Base-by-base conservation (phyloP, 2,797 vertebrate species). In the Megalops cyprinoides region DNA sequence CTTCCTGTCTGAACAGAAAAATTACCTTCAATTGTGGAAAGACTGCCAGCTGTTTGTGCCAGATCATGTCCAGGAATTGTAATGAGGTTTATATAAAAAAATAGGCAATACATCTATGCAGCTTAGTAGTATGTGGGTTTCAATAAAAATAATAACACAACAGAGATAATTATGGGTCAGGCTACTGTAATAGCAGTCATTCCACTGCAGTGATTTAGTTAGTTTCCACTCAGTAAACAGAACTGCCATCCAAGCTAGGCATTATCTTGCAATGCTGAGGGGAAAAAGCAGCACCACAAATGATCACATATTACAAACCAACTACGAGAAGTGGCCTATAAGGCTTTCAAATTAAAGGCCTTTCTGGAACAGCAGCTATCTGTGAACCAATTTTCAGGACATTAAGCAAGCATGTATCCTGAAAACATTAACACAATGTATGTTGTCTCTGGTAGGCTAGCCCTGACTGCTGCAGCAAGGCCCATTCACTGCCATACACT, bases 181-280 rank as follows among this genome's bases (percentile, higher is more conserved):
- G n/a, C 65, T 7, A 69, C 4, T 42, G 65, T 69, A 69, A 69
- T 69, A 44, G 65, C 65, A 42, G 65, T 34, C 65, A 20, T 69
- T 42, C 37, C 37, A 23, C 65, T 44, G 37, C 37, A 67, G 62
- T 67, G 10, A 39, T 67, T 67, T 42, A 69, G 37, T 37, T 69
- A 69, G 39, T 69, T 69, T 69, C 65, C 65, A 69, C 65, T 69
- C 18, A 37, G 65, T 44, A 69, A 39, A 69, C 65, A 69, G 65
- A 69, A 69, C 37, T 69, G 65, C 65, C 15, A 42, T 69, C 65
- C 65, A 69, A 69, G 20, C 37, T n/a, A 42, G 37, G 65, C 65
- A 69, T 69, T 44, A 69, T 69, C 65, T n/a, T 69, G 44, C 65
- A 44, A 42, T 42, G 44, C 15, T 23, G 34, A 69, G 65, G 39